Percentiles rank a stretch among this genome's conserved stretches.
These are phyloP conservation scores for Pimephales promelas DNA, from an alignment of 2,113 vertebrate genomes.

Conservation along the genomic window DNA sequence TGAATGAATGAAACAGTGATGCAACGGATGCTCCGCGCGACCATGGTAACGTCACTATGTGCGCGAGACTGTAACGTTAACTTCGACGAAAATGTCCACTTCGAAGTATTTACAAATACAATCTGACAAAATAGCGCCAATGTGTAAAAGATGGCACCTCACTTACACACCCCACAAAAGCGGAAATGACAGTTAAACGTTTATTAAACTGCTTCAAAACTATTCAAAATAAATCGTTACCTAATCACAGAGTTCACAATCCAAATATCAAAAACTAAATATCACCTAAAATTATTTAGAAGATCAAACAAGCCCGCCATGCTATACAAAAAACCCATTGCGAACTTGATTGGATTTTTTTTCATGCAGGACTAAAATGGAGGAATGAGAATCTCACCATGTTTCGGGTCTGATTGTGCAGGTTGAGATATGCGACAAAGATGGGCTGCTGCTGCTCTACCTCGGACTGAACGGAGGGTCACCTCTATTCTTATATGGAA, in stretches of 20 bases:
- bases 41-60: background rate
- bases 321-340: background rate
- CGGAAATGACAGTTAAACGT: background rate
- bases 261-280: background rate
- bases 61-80: background rate
- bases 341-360: too few relatives aligned
- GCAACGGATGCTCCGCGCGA: background rate
- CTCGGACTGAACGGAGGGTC: conserved; percentile 62
- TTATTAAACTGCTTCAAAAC: background rate
- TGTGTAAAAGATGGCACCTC: background rate
- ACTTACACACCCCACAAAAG: background rate
- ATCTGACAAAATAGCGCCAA: background rate
- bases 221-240: background rate
- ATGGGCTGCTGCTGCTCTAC: conserved; percentile 30
- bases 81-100: background rate
- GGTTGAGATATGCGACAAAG: conserved; percentile 6
- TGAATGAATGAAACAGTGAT: conserved; percentile 1
- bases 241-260: background rate
- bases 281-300: background rate
- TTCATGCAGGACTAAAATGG: background rate
- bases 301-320: background rate
- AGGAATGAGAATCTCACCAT: conserved; percentile 66
- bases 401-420: conserved; percentile 1
- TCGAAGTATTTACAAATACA: background rate
- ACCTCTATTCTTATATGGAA: conserved; percentile 63